Evolutionary conservation across 2,888 invertebrate genomes (phyloP).

Genomic region (Napeogenes sylphis): DNA sequence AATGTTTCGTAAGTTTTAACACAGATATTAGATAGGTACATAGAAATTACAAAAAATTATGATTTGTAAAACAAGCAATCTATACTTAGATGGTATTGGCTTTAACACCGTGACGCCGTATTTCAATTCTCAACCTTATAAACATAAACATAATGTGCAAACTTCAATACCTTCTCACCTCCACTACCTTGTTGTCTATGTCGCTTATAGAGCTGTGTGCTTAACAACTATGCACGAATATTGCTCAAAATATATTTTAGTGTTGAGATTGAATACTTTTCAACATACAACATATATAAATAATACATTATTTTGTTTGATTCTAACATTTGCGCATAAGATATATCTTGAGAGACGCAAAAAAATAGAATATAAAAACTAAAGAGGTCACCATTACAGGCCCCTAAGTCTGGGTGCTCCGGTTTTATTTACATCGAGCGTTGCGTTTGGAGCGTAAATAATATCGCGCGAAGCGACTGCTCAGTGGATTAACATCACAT

Average conservation of each 20-base stretch:
- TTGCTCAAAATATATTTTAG: slow-evolving; percentile 35
- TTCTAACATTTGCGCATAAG: slow-evolving; percentile 33
- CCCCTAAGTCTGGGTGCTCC: slow-evolving; percentile 52
- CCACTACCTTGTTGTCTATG: slow-evolving; percentile 48
- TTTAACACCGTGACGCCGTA: slow-evolving; percentile 17
- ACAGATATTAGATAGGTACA: slow-evolving; percentile 16
- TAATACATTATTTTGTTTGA: slow-evolving; percentile 13
- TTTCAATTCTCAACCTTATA: slow-evolving; percentile 49
- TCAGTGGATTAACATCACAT: slow-evolving; percentile 66
- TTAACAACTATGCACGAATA: slow-evolving; percentile 47
- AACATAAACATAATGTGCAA: slow-evolving; percentile 40
- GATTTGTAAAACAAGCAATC: slow-evolving; percentile 28
- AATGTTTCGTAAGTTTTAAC: background rate
- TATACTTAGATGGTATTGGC: slow-evolving; percentile 27
- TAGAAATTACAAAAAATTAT: slow-evolving; percentile 19
- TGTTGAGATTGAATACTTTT: slow-evolving; percentile 42
- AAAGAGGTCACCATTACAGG: slow-evolving; percentile 65
- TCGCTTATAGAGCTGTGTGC: slow-evolving; percentile 55
- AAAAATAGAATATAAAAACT: slow-evolving; percentile 45
- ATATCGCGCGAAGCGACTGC: slow-evolving; percentile 56
- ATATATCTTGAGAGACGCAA: slow-evolving; percentile 34
- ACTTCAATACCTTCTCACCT: slow-evolving; percentile 42
- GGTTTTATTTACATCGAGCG: slow-evolving; percentile 74
- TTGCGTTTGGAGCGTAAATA: slow-evolving; percentile 57
- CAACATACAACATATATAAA: slow-evolving; percentile 32